phyloP scores from a whole-genome alignment of 1,140 invertebrate genomes.

The Mamestra configurata region DNA sequence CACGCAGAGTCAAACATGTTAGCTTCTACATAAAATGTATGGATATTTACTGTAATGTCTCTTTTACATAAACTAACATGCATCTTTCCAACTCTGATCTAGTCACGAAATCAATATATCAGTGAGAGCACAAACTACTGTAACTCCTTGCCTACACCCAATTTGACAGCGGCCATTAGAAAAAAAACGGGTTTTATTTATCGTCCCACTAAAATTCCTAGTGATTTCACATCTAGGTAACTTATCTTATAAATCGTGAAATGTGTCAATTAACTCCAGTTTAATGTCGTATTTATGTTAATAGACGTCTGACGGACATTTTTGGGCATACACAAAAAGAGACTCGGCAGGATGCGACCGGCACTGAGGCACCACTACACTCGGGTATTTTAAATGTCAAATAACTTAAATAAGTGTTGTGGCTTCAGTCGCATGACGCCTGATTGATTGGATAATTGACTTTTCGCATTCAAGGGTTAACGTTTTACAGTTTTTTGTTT shows the following conservation, averaged over 20 bases:
- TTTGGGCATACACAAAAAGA: conserved; percentile 59
- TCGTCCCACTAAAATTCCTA: conserved; percentile 69
- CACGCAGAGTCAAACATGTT: conserved; percentile 5
- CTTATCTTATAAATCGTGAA: conserved; percentile 76
- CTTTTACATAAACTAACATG: conserved; percentile 34
- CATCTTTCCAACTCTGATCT: conserved; percentile 10
- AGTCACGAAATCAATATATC: conserved; percentile 37
- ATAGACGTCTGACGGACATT: conserved; percentile 72
- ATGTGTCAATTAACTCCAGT: conserved; percentile 81
- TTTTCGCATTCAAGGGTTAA: conserved; percentile 47
- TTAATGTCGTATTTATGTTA: conserved; percentile 83
- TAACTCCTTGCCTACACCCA: conserved; percentile 22
- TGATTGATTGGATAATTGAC: conserved; percentile 47
- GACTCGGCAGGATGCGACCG: conserved; percentile 57
- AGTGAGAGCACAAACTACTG: conserved; percentile 44
- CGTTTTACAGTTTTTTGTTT: not conserved
- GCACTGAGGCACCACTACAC: conserved; percentile 1
- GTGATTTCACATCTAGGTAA: conserved; percentile 67
- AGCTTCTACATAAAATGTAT: conserved; percentile 1
- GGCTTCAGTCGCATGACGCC: conserved; percentile 6
- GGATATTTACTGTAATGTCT: conserved; percentile 17
- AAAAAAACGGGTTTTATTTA: conserved; percentile 64
- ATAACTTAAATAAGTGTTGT: conserved; percentile 54
- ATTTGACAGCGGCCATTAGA: conserved; percentile 50
- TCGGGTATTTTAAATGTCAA: conserved; percentile 66